Evolutionary conservation across 2,797 vertebrate genomes (phyloP).

Genomic region (Hydrocynus forskahlii): DNA sequence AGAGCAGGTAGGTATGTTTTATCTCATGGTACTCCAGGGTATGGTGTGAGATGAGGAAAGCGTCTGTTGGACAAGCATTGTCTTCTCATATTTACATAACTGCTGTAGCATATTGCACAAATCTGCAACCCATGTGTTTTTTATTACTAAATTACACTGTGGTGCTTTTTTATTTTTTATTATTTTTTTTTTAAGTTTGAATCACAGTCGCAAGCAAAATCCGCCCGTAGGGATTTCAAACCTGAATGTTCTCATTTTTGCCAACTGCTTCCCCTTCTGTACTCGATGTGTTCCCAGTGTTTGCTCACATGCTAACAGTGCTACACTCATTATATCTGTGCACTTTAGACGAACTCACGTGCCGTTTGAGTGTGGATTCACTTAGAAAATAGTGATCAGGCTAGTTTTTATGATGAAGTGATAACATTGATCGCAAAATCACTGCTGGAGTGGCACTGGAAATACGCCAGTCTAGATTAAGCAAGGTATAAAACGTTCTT

Average conservation of each 20-base stretch:
- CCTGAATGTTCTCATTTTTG: neutral
- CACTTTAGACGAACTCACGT: too few species aligned
- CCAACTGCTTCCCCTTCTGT: neutral
- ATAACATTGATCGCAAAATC: neutral
- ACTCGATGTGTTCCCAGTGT: too few species aligned
- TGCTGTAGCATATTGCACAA: constrained; percentile 11
- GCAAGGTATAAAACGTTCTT: neutral
- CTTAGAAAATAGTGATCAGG: neutral
- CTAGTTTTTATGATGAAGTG: neutral
- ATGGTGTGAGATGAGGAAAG: constrained; percentile 42
- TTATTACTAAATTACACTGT: neutral
- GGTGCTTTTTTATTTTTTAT: neutral
- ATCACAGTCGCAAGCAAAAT: neutral
- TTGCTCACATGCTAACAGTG: neutral
- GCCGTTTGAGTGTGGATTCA: neutral
- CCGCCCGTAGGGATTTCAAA: neutral
- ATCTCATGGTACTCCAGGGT: constrained; percentile 44
- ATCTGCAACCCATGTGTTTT: neutral
- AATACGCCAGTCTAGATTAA: neutral
- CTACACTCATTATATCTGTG: neutral
- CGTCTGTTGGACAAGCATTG: constrained; percentile 51
- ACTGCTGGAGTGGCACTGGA: neutral
- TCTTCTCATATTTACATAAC: constrained; percentile 23
- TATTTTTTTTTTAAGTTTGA: neutral
- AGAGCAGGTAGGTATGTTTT: constrained; percentile 51